Percentiles rank a stretch among this genome's conserved stretches.
Conservation (phyloP, 2,888 invertebrate genomes). For the Netelia virgata region DNA sequence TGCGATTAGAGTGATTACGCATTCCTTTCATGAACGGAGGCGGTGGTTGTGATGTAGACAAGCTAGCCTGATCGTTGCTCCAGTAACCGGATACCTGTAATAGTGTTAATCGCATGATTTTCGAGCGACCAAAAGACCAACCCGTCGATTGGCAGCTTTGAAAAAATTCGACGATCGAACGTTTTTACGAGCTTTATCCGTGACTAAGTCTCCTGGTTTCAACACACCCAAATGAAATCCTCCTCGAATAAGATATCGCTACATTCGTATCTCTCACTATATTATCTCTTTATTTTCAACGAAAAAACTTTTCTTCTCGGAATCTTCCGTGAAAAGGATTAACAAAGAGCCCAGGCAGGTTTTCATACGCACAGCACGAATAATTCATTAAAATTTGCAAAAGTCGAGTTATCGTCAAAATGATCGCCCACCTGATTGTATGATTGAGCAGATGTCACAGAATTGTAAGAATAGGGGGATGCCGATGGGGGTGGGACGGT, state of each 20-base stretch:
- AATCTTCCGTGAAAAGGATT: too few species aligned
- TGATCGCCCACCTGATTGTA: slow-evolving; percentile 79
- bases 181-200: too few species aligned
- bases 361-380: not conserved
- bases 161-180: too few species aligned
- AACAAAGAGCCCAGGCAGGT: too few species aligned
- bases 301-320: not conserved
- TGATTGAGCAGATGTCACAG: slow-evolving; percentile 77
- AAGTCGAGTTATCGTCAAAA: not conserved
- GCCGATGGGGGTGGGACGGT: slow-evolving; percentile 79
- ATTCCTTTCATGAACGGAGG: slow-evolving; percentile 81
- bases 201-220: too few species aligned
- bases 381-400: not conserved
- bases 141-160: too few species aligned
- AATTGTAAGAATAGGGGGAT: slow-evolving; percentile 80
- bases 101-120: not conserved
- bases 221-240: too few species aligned
- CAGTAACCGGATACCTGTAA: slow-evolving; percentile 73
- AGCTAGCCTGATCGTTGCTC: slow-evolving; percentile 79
- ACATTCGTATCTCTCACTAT: too few species aligned
- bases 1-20: slow-evolving; percentile 76
- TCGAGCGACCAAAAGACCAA: too few species aligned
- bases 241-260: too few species aligned
- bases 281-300: too few species aligned
- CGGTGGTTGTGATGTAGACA: slow-evolving; percentile 75